A percentile compares a stretch with the other conserved stretches of the same genome.
phyloP scores from a whole-genome alignment of 2,888 invertebrate species.

The Acrobasis consociella region DNA sequence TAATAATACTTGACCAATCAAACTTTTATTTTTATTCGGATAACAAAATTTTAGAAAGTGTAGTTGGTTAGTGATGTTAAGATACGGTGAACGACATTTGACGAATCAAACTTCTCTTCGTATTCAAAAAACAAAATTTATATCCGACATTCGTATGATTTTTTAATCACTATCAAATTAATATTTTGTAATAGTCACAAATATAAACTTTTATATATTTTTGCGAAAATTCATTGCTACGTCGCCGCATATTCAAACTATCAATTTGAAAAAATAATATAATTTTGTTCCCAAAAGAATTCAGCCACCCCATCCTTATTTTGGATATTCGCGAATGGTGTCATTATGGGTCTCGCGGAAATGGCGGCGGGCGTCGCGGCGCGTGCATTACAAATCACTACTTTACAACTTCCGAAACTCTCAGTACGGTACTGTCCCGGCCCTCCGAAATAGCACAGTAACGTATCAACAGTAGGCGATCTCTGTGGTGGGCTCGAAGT shows the following conservation, averaged over 20 bases:
- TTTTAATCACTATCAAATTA: too few relatives aligned
- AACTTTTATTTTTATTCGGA: too few relatives aligned
- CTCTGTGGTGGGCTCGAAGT: not conserved
- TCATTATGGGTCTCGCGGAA: slow-evolving; percentile 77
- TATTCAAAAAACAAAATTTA: too few relatives aligned
- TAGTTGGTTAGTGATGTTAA: too few relatives aligned
- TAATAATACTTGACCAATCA: too few relatives aligned
- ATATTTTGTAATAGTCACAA: too few relatives aligned
- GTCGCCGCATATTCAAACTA: slow-evolving; percentile 19
- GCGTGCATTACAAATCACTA: slow-evolving; percentile 84
- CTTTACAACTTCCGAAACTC: slow-evolving; percentile 77
- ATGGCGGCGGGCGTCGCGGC: slow-evolving; percentile 76
- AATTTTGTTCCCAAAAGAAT: not conserved
- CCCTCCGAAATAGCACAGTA: slow-evolving; percentile 9
- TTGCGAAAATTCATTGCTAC: too few relatives aligned
- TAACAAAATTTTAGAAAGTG: too few relatives aligned
- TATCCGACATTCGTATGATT: too few relatives aligned
- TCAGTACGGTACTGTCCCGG: slow-evolving; percentile 1
- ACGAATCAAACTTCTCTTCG: too few relatives aligned
- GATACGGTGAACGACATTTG: not conserved
- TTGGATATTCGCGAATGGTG: slow-evolving; percentile 44
- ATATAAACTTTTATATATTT: too few relatives aligned
- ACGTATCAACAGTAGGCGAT: not conserved
- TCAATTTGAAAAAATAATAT: slow-evolving; percentile 7
- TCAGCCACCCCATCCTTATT: not conserved